Percentiles rank a stretch among this genome's conserved stretches.
Evolutionary conservation across 2,888 invertebrate genomes (phyloP).

Genomic region (Leptopterna dolabrata): DNA sequence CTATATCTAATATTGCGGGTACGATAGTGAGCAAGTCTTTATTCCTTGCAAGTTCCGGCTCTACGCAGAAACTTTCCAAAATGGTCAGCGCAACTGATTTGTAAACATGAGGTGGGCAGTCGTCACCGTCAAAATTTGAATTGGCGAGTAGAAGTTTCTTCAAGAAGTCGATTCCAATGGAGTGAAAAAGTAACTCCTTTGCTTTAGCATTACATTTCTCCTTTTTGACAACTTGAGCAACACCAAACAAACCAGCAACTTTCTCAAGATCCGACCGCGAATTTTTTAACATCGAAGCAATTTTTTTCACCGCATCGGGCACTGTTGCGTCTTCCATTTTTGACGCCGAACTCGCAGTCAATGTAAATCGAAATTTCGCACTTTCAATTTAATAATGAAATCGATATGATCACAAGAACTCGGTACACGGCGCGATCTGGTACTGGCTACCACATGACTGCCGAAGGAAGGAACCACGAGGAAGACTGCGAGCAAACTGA

Average conservation of each 20-base stretch:
- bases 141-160: constrained; percentile 81
- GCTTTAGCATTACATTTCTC: constrained; percentile 80
- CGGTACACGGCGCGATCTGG: neutral
- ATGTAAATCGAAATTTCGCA: neutral
- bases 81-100: constrained; percentile 91
- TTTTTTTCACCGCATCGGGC: constrained; percentile 87
- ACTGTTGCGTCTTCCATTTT: constrained; percentile 65
- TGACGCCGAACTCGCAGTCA: neutral
- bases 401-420: neutral
- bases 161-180: constrained; percentile 88
- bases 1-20: constrained; percentile 85
- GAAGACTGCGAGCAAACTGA: neutral
- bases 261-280: constrained; percentile 90
- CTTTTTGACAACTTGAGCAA: constrained; percentile 87
- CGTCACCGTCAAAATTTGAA: constrained; percentile 65
- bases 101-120: constrained; percentile 89
- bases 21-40: constrained; percentile 86
- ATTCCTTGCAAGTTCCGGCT: constrained; percentile 82
- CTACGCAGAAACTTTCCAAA: constrained; percentile 86
- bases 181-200: constrained; percentile 86
- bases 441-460: constrained; percentile 36
- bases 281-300: constrained; percentile 81
- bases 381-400: neutral
- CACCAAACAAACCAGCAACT: constrained; percentile 91
- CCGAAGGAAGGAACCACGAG: neutral